Percentiles rank a stretch among this genome's conserved stretches.
phyloP scores from a whole-genome alignment of 2,888 invertebrate species.

The Phytoseiulus persimilis region DNA sequence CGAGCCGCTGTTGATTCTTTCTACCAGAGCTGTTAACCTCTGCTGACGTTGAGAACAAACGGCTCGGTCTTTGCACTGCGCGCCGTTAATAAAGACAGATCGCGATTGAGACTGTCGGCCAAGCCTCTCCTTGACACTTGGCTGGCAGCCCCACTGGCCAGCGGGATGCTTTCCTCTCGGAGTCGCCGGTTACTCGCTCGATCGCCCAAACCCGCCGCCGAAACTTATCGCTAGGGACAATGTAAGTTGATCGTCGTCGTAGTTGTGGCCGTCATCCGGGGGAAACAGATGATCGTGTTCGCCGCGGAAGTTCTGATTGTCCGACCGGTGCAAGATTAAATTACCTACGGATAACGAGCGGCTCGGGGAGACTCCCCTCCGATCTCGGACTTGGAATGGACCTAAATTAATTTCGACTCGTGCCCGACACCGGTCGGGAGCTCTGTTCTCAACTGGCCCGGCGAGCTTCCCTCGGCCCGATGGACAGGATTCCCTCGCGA shows the following conservation, averaged over 20 bases:
- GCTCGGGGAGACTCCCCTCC: background rate
- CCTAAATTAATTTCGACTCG: background rate
- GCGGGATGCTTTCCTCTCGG: background rate
- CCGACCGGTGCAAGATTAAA: background rate
- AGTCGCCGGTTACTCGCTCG: background rate
- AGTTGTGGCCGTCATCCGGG: background rate
- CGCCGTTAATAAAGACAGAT: background rate
- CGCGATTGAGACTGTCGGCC: background rate
- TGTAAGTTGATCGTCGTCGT: background rate
- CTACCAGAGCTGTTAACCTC: background rate
- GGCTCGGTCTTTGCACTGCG: background rate
- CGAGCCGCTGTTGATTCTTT: background rate
- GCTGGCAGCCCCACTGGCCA: background rate
- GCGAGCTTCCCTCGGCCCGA: too few relatives aligned
- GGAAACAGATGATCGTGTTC: background rate
- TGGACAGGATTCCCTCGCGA: too few relatives aligned
- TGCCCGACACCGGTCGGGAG: too few relatives aligned
- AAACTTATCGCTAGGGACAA: background rate
- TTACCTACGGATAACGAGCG: background rate
- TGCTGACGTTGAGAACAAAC: conserved; percentile 5
- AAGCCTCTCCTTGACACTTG: background rate
- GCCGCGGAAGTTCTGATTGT: background rate
- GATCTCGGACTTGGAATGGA: background rate
- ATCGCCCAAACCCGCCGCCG: background rate
- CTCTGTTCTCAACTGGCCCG: too few relatives aligned